phyloP scores from a whole-genome alignment of 2,113 vertebrate species.

The Lycocorax pyrrhopterus region DNA sequence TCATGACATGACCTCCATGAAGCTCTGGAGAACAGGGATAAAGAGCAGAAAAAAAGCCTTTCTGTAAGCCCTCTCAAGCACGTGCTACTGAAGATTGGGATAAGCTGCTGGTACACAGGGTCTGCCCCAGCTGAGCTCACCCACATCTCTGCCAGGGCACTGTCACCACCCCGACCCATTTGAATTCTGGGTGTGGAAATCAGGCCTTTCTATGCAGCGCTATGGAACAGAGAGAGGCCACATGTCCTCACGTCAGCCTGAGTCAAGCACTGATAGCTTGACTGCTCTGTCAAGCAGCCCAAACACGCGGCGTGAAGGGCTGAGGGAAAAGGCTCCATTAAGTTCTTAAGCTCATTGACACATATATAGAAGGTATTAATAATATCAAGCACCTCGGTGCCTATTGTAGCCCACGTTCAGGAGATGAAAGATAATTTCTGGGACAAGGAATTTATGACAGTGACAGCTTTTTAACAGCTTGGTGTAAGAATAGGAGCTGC shows the following conservation, averaged over 20 bases:
- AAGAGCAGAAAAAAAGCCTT: background rate
- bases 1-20: background rate
- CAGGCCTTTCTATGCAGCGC: background rate
- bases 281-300: background rate
- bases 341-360: constrained; percentile 43
- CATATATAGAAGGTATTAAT: constrained; percentile 39
- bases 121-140: background rate
- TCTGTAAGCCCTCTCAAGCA: background rate
- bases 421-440: constrained; percentile 62
- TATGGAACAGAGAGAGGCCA: background rate
- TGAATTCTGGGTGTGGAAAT: background rate
- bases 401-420: constrained; percentile 39
- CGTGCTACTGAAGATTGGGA: background rate
- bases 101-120: background rate
- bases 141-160: background rate
- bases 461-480: constrained; percentile 47
- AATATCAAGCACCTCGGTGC: constrained; percentile 13
- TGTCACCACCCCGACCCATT: fast-evolving
- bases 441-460: constrained; percentile 53
- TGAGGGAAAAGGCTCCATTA: constrained; percentile 18
- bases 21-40: background rate
- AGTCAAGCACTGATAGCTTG: background rate
- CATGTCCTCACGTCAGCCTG: background rate
- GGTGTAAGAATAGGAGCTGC: background rate
- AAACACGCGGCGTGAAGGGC: background rate